Evolutionary conservation across 2,797 vertebrate genomes (phyloP).

Genomic region (Enteromius argenteus): DNA sequence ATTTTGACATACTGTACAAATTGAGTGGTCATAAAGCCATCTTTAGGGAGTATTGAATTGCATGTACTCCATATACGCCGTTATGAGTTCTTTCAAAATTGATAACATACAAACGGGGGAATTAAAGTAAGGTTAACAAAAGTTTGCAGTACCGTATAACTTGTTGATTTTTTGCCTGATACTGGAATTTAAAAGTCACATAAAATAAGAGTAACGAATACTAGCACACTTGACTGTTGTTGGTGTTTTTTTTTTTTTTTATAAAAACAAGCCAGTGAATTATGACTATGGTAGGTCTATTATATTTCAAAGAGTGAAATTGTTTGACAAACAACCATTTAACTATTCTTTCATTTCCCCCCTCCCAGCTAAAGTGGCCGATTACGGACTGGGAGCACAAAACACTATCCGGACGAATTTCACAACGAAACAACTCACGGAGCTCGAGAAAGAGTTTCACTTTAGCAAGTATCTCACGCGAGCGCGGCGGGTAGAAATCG

Average conservation of each 20-base stretch:
- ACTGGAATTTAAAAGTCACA: neutral
- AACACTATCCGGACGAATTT: conserved; percentile 93
- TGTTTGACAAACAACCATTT: conserved; percentile 15
- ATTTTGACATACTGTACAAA: conserved; percentile 45
- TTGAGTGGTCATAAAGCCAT: conserved; percentile 24
- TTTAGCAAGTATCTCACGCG: conserved; percentile 97
- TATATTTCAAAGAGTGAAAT: neutral
- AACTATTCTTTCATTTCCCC: conserved; percentile 3
- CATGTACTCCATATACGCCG: conserved; percentile 6
- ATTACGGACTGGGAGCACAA: conserved; percentile 84
- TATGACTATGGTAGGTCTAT: too few species aligned
- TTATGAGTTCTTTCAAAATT: conserved; percentile 16
- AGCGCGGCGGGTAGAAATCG: conserved; percentile 93
- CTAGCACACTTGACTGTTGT: neutral
- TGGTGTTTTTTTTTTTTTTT: neutral
- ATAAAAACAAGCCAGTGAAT: neutral
- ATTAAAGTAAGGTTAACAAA: conserved; percentile 19
- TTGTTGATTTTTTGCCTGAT: conserved; percentile 10
- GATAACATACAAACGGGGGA: conserved; percentile 17
- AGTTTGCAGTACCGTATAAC: neutral
- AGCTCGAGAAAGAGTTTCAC: conserved; percentile 98
- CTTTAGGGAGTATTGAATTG: conserved; percentile 40
- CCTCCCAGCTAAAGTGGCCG: conserved; percentile 82
- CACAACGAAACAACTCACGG: conserved; percentile 94
- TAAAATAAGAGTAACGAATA: neutral